These are phyloP conservation scores for Theropithecus gelada DNA, from an alignment of 2,113 vertebrate species.

Conservation along the genomic window DNA sequence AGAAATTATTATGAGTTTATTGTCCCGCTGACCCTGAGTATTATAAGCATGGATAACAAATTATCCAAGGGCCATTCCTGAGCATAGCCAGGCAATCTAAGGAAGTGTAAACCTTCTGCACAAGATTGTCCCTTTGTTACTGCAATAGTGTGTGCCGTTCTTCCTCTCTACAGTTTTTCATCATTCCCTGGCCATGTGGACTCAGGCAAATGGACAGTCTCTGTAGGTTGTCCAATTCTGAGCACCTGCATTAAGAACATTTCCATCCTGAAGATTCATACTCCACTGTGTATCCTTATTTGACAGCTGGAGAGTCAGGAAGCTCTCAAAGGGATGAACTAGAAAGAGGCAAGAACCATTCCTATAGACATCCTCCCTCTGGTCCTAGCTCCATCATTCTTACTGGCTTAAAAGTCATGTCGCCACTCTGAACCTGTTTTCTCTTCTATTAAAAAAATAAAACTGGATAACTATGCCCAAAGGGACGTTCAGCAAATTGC, in stretches of 20 bases:
- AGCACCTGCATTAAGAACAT: background rate
- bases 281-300: background rate
- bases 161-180: background rate
- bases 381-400: background rate
- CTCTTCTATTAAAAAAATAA: background rate
- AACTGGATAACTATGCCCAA: background rate
- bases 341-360: background rate
- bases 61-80: background rate
- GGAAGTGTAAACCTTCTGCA: background rate
- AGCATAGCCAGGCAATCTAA: background rate
- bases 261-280: background rate
- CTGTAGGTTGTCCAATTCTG: background rate
- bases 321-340: background rate
- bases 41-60: background rate
- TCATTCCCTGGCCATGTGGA: background rate
- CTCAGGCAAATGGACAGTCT: background rate
- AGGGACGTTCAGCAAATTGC: background rate
- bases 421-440: background rate
- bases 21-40: constrained; percentile 29
- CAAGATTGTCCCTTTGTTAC: background rate
- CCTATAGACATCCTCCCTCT: background rate
- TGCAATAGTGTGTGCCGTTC: background rate
- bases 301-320: background rate
- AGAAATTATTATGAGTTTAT: constrained; percentile 9
- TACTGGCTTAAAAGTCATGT: background rate